Conservation (phyloP, 1,140 invertebrate species). For the Danaus plexippus region DNA sequence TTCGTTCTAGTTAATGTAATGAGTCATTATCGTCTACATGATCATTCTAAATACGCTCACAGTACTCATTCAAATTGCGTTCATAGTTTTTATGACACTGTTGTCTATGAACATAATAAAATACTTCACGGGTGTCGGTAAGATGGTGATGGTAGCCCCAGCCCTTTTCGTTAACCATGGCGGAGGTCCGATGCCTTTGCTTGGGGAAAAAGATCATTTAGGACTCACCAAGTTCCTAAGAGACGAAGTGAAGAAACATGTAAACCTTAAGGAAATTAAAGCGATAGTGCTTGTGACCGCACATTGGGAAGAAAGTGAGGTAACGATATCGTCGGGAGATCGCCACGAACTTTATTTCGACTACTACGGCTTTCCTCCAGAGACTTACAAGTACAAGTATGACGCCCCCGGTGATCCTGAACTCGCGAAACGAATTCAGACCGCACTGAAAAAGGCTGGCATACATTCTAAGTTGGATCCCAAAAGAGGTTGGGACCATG, state of each 20-base stretch:
- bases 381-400: conserved; percentile 58
- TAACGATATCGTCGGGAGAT: conserved; percentile 54
- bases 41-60: conserved; percentile 55
- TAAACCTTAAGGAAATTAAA: conserved; percentile 51
- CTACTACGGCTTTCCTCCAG: conserved; percentile 61
- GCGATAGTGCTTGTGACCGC: conserved; percentile 61
- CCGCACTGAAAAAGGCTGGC: conserved; percentile 38
- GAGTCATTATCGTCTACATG: conserved; percentile 36
- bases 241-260: conserved; percentile 52
- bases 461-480: conserved; percentile 50
- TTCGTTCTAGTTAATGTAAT: conserved; percentile 1
- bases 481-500: conserved; percentile 62
- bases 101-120: conserved; percentile 61
- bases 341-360: conserved; percentile 62
- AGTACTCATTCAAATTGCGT: conserved; percentile 48
- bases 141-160: conserved; percentile 51
- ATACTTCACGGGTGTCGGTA: conserved; percentile 40
- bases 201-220: conserved; percentile 51
- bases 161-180: conserved; percentile 63
- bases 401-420: conserved; percentile 53
- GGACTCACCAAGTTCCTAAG: conserved; percentile 48
- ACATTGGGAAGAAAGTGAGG: conserved; percentile 54
- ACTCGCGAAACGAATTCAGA: conserved; percentile 44
- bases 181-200: conserved; percentile 54
- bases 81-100: conserved; percentile 59